A percentile compares a stretch with the other conserved stretches of the same genome.
Evolutionary conservation across 2,888 invertebrate species (phyloP).

Genomic region (Patella depressa): DNA sequence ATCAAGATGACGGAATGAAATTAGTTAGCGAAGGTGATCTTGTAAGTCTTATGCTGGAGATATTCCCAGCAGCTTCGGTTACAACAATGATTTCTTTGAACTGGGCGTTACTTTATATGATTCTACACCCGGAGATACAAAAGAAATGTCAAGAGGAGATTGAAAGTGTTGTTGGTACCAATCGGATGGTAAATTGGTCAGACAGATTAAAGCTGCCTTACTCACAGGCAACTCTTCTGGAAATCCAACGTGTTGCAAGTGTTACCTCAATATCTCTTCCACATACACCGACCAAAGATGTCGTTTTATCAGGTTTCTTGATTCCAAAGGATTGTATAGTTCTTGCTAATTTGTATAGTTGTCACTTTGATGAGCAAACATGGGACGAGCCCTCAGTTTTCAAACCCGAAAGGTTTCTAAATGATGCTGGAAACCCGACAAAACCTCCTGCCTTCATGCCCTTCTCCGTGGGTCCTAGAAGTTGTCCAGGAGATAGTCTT

Average conservation of each 20-base stretch:
- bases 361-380: background rate
- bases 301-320: constrained; percentile 12
- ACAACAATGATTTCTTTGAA: constrained; percentile 36
- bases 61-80: constrained; percentile 43
- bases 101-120: constrained; percentile 42
- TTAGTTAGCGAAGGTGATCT: background rate
- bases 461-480: constrained; percentile 43
- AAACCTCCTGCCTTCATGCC: constrained; percentile 31
- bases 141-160: constrained; percentile 28
- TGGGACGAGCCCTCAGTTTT: constrained; percentile 20
- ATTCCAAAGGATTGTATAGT: constrained; percentile 15
- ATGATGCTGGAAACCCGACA: background rate
- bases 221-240: constrained; percentile 18
- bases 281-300: constrained; percentile 11
- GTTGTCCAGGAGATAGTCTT: constrained; percentile 48
- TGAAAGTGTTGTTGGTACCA: constrained; percentile 1
- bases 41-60: constrained; percentile 27
- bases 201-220: constrained; percentile 7
- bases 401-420: constrained; percentile 20
- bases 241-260: constrained; percentile 10
- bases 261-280: background rate
- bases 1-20: background rate
- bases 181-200: background rate
- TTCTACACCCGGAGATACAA: constrained; percentile 37
- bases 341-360: constrained; percentile 3